Conservation (phyloP, 2,797 vertebrate species). For the Smutsia gigantea region DNA sequence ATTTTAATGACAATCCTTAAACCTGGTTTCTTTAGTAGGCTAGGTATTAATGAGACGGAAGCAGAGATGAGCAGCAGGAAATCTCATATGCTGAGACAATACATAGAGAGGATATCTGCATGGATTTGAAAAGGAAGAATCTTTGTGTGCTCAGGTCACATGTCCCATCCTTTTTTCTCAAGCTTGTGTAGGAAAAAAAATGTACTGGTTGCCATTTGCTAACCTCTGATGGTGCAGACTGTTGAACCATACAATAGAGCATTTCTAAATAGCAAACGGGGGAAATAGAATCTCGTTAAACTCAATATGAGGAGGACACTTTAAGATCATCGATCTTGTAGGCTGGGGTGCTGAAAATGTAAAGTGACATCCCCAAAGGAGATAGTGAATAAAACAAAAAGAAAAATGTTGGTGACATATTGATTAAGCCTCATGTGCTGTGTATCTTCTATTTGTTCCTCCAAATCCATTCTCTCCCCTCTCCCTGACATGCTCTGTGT, state of each 20-base stretch:
- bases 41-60: neutral
- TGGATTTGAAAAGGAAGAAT: neutral
- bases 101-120: neutral
- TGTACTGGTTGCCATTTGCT: neutral
- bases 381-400: constrained; percentile 62
- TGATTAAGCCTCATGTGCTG: constrained; percentile 58
- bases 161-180: neutral
- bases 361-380: constrained; percentile 74
- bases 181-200: neutral
- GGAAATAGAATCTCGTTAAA: constrained; percentile 52
- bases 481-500: neutral
- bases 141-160: neutral
- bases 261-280: neutral
- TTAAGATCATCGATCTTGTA: constrained; percentile 74
- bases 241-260: neutral
- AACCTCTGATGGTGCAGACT: neutral
- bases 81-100: neutral
- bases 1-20: neutral
- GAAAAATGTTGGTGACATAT: constrained; percentile 64
- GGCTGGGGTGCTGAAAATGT: constrained; percentile 73
- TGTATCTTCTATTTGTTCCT: neutral
- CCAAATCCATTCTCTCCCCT: neutral
- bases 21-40: neutral
- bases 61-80: neutral
- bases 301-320: constrained; percentile 68